Percentiles rank a stretch among this genome's conserved stretches.
Evolutionary conservation across 37 sponge, comb jelly and placozoan species (phyloP).

Genomic region (Spongilla lacustris): DNA sequence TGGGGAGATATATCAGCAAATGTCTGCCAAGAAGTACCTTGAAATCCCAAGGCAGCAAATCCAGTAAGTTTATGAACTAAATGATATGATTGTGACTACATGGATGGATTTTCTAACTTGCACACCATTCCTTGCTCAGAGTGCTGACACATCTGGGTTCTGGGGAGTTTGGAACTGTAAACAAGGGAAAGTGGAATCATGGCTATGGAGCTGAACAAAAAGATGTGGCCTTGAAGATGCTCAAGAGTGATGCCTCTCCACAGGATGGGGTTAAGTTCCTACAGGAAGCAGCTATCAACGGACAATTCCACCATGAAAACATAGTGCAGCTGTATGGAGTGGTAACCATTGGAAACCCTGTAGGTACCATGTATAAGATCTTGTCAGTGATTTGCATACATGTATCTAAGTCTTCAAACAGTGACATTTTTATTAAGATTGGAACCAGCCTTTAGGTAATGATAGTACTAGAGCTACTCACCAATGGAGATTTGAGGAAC

Average conservation of each 20-base stretch:
- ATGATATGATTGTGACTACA: no score
- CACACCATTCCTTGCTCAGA: neutral
- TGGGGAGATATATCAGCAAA: no score
- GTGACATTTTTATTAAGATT: neutral
- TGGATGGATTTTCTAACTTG: no score
- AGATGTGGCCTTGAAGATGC: constrained; percentile 60
- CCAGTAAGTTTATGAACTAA: no score
- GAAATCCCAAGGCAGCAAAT: no score
- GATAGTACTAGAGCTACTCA: constrained; percentile 66
- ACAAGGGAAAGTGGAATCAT: constrained; percentile 41
- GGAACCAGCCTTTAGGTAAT: constrained; percentile 31
- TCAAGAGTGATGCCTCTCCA: constrained; percentile 34
- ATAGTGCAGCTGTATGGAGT: constrained; percentile 57
- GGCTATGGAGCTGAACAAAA: constrained; percentile 14
- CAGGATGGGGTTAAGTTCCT: constrained; percentile 58
- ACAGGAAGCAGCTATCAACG: constrained; percentile 75
- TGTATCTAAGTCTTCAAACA: no score
- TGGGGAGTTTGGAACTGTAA: constrained; percentile 71
- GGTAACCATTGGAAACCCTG: constrained; percentile 72
- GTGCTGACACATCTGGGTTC: constrained; percentile 30
- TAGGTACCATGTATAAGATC: constrained; percentile 5
- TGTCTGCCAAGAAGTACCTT: no score
- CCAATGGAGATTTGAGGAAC: constrained; percentile 51
- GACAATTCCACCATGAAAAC: constrained; percentile 66
- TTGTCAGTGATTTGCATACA: neutral